Evolutionary conservation across 64 coral and sea anemone species (phyloP).

Genomic region (Porites australiensis): DNA sequence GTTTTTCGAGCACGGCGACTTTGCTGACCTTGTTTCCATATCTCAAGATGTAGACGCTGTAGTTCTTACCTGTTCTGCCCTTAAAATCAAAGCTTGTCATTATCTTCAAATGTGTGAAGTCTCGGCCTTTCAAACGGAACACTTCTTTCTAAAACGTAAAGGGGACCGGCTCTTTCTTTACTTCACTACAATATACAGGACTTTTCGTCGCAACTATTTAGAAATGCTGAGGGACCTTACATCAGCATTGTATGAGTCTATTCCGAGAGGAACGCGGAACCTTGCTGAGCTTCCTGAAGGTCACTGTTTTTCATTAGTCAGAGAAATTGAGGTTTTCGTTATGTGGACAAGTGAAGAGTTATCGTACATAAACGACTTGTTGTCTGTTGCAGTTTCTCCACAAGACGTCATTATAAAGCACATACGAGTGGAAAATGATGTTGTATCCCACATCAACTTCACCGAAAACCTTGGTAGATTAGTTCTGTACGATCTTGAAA

Average conservation of each 20-base stretch:
- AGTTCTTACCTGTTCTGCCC: neutral
- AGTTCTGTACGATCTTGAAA: neutral
- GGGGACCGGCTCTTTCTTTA: neutral
- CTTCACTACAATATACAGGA: neutral
- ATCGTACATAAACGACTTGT: neutral
- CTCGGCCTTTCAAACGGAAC: neutral
- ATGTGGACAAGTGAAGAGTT: neutral
- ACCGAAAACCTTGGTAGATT: neutral
- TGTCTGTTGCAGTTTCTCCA: neutral
- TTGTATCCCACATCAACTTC: neutral
- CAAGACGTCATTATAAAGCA: neutral
- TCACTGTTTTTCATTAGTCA: constrained; percentile 1
- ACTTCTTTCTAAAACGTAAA: constrained; percentile 2
- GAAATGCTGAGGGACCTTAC: neutral
- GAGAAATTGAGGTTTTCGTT: neutral
- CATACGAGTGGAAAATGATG: neutral
- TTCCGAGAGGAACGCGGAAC: neutral
- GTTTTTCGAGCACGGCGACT: neutral
- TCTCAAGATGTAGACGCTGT: neutral
- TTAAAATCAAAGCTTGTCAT: neutral
- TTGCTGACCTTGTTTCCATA: neutral
- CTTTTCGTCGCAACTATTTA: neutral
- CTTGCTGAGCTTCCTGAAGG: neutral
- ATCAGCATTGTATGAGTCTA: neutral
- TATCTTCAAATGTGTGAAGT: neutral